A percentile compares a stretch with the other conserved stretches of the same genome.
These are phyloP conservation scores for Sceloporus undulatus DNA, from an alignment of 2,113 vertebrate species.

Conservation along the genomic window DNA sequence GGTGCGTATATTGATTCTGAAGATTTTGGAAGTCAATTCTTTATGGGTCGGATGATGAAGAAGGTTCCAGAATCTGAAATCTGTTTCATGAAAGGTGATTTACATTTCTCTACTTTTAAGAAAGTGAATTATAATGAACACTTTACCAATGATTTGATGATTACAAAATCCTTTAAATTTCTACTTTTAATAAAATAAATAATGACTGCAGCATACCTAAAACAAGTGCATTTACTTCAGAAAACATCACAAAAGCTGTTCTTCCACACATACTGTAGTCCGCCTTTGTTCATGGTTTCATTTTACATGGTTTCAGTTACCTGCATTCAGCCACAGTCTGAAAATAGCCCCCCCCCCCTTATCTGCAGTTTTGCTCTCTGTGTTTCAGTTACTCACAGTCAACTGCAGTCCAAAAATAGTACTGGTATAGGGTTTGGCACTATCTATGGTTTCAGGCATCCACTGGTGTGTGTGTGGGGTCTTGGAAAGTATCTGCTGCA, in stretches of 20 bases:
- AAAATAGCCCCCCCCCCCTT: too few relatives aligned
- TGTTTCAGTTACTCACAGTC: too few relatives aligned
- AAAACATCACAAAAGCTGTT: not conserved
- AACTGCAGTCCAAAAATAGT: too few relatives aligned
- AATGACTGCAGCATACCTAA: not conserved
- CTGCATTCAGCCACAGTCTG: too few relatives aligned
- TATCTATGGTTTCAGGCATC: too few relatives aligned
- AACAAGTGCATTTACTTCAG: not conserved
- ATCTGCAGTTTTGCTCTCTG: too few relatives aligned
- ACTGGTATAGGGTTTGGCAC: too few relatives aligned
- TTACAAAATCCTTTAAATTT: not conserved
- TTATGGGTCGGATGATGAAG: constrained; percentile 76
- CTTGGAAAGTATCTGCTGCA: too few relatives aligned
- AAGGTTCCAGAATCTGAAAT: constrained; percentile 77
- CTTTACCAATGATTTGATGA: not conserved
- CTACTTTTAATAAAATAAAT: not conserved
- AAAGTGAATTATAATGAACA: too few relatives aligned
- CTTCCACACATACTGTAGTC: not conserved
- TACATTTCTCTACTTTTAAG: not conserved
- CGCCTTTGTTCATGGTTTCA: too few relatives aligned
- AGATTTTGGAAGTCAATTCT: constrained; percentile 83
- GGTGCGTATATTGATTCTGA: constrained; percentile 78
- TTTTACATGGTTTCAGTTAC: too few relatives aligned
- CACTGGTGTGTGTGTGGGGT: too few relatives aligned
- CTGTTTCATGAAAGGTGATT: constrained; percentile 78